A percentile compares a stretch with the other conserved stretches of the same genome.
phyloP scores from a whole-genome alignment of 92 coral and sea anemone species.

The Phenganax subtilis region DNA sequence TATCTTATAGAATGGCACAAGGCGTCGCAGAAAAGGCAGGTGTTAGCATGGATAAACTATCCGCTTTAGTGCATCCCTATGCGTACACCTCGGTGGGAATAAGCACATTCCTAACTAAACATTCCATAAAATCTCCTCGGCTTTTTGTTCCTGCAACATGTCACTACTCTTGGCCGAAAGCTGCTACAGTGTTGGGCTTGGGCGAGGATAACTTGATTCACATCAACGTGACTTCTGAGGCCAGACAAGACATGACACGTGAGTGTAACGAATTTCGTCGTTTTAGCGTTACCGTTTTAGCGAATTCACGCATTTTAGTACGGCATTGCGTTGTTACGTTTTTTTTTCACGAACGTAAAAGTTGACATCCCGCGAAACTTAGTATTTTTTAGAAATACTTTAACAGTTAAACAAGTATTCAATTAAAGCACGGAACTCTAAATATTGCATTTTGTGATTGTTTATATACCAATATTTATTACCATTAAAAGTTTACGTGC shows the following conservation, averaged over 20 bases:
- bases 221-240: constrained; percentile 54
- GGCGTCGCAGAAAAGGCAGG: constrained; percentile 18
- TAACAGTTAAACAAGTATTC: no score
- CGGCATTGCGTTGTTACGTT: no score
- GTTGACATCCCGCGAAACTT: no score
- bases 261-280: background rate
- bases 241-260: constrained; percentile 63
- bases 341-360: no score
- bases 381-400: no score
- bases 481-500: no score
- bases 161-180: constrained; percentile 76
- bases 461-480: no score
- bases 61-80: constrained; percentile 12
- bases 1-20: constrained; percentile 7
- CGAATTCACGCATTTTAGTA: background rate
- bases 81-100: constrained; percentile 48
- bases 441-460: no score
- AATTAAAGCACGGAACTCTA: no score
- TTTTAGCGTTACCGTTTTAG: background rate
- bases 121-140: constrained; percentile 60
- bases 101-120: constrained; percentile 55
- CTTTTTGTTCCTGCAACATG: constrained; percentile 63
- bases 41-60: constrained; percentile 8
- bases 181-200: constrained; percentile 67
- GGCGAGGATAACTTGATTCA: constrained; percentile 64